Evolutionary conservation across 2,888 invertebrate genomes (phyloP), one percentile per base, ranked within the genome.

Genomic region (Dioctria linearis): DNA sequence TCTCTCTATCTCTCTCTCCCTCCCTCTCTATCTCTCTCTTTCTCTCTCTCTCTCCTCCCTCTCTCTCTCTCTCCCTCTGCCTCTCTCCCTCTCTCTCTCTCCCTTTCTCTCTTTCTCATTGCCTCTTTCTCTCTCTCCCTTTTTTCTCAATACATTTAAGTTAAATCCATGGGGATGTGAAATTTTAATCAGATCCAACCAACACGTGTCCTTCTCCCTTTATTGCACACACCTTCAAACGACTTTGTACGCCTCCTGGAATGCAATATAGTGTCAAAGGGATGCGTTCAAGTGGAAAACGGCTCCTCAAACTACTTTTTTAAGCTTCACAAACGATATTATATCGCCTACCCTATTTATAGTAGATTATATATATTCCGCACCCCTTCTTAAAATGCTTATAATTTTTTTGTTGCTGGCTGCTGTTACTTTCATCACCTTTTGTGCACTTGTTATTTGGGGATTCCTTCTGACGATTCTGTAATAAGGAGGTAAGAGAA

Each of bases 191-290:
- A 39, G 65, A 37, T 65, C 8, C 13, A 25, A 25, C 25, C 25
- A 3, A 37, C 40, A 65, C 65, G 40, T 40, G 65, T 65, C 5
- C 40, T 65, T 59, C 65, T 65, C 65, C 65, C 65, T 65, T 65
- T 65, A 5, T 5, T 65, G 65, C 65, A 40, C 25, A 25, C 65
- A 65, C 65, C 65, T 65, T 65, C 65, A 65, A 65, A 65, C 8
- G 40, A 40, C 37, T 65, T 65, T 65, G 40, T 57, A 65, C 65
- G 40, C 65, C 39, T 40, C 40, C 13, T 39, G 65, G 65, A 65
- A 65, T 40, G 65, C 65, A 65, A 65, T 65, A 11, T 65, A 25
- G 65, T 40, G 65, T 59, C 65, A 40, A 65, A 65, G 65, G 65
- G 65, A 65, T 57, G 39, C 65, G 5, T 6, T 65, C 65, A 65